Evolutionary conservation across 2,113 vertebrate genomes (phyloP).

Genomic region (Melanocharis versteri): DNA sequence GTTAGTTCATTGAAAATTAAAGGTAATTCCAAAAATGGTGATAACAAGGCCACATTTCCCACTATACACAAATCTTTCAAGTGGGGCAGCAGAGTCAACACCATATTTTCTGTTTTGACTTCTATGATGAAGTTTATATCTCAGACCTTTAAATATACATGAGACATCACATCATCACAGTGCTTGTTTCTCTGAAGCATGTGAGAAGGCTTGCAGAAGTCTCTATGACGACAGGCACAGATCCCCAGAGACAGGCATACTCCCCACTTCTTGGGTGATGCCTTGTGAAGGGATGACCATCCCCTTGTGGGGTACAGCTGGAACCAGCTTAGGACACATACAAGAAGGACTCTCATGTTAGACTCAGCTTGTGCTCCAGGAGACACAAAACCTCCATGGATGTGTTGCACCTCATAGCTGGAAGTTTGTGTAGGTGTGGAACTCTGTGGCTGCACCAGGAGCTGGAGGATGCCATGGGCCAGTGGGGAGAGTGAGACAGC

Average conservation of each 20-base stretch:
- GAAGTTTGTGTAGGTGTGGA: neutral
- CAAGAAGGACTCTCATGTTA: neutral
- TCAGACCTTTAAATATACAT: neutral
- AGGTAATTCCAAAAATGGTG: neutral
- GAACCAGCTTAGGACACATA: neutral
- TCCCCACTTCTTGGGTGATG: accelerated
- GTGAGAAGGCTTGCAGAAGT: neutral
- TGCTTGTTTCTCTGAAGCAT: neutral
- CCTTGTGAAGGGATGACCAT: neutral
- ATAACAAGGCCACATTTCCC: neutral
- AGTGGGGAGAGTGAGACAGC: neutral
- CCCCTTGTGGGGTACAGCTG: neutral
- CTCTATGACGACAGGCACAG: neutral
- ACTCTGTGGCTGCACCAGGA: neutral
- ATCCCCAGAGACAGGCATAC: accelerated
- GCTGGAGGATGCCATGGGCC: neutral
- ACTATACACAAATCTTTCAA: neutral
- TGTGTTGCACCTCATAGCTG: neutral
- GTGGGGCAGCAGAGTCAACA: neutral
- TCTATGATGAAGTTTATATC: neutral
- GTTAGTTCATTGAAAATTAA: neutral
- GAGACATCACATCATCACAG: neutral
- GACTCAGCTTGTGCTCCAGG: neutral
- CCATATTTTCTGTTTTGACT: neutral
- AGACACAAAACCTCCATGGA: accelerated